Percentiles rank a stretch among this genome's conserved stretches.
Conservation (phyloP, 1,140 invertebrate genomes). For the Dendroctonus valens region DNA sequence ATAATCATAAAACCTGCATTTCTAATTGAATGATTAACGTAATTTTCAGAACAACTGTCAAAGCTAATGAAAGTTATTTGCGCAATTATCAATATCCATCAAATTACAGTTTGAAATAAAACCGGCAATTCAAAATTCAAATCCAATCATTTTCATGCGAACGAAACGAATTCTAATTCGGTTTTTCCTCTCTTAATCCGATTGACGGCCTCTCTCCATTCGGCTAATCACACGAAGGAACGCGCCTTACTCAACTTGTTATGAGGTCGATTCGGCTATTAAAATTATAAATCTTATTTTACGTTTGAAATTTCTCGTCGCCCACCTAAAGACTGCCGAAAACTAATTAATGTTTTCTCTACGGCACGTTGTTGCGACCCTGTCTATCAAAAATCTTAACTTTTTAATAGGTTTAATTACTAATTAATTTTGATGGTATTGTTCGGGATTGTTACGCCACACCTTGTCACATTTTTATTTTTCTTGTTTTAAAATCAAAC, state of each 20-base stretch:
- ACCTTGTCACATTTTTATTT: too few species aligned
- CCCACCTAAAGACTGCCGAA: conserved; percentile 24
- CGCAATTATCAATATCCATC: too few species aligned
- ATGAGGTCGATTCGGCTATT: conserved; percentile 27
- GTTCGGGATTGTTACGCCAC: neutral
- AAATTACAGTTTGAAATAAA: too few species aligned
- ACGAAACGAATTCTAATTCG: conserved; percentile 13
- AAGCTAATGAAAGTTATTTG: too few species aligned
- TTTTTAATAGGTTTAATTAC: conserved; percentile 17
- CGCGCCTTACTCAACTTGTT: conserved; percentile 24
- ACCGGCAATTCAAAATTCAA: neutral
- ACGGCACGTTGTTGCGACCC: neutral
- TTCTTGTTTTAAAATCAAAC: too few species aligned
- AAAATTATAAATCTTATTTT: conserved; percentile 32
- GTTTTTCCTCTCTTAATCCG: conserved; percentile 16
- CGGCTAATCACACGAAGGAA: conserved; percentile 11
- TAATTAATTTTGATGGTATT: conserved; percentile 17
- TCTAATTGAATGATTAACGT: too few species aligned
- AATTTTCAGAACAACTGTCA: too few species aligned
- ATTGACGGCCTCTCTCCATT: conserved; percentile 15
- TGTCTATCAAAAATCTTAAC: conserved; percentile 13
- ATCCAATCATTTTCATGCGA: conserved; percentile 10
- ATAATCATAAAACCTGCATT: too few species aligned
- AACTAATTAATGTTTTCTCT: conserved; percentile 31
- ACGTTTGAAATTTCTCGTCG: conserved; percentile 21